Evolutionary conservation across 2,113 vertebrate genomes (phyloP).

Genomic region (Dolichotis patagonum): DNA sequence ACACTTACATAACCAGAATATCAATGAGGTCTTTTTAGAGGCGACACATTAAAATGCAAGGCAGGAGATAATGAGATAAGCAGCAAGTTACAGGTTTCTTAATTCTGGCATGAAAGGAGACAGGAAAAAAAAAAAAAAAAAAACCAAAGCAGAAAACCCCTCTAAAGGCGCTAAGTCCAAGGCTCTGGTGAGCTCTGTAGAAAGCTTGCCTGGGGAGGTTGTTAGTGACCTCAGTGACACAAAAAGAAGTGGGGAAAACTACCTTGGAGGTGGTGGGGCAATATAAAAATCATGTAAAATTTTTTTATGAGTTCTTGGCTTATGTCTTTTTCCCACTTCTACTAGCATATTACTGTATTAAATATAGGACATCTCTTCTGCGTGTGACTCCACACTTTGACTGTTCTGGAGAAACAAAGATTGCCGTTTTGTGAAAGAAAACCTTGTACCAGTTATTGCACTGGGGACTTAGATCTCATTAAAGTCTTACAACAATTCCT

Average conservation of each 20-base stretch:
- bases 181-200: not conserved
- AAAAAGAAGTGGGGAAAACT: not conserved
- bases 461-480: not conserved
- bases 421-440: not conserved
- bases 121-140: not conserved
- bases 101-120: slow-evolving; percentile 79
- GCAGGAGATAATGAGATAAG: slow-evolving; percentile 90
- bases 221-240: slow-evolving; percentile 50
- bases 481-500: not conserved
- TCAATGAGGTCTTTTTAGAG: slow-evolving; percentile 89
- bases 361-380: not conserved
- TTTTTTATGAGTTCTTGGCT: not conserved
- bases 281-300: not conserved
- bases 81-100: slow-evolving; percentile 86
- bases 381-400: not conserved
- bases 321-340: not conserved
- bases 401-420: not conserved
- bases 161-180: not conserved
- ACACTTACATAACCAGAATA: slow-evolving; percentile 86
- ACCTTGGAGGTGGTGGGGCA: not conserved
- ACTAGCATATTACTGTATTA: not conserved
- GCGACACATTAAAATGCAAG: slow-evolving; percentile 90
- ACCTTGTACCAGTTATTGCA: not conserved
- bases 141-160: not conserved
- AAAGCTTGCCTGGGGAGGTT: not conserved